Evolutionary conservation across 2,113 vertebrate species (phyloP).

Genomic region (Hucho hucho): DNA sequence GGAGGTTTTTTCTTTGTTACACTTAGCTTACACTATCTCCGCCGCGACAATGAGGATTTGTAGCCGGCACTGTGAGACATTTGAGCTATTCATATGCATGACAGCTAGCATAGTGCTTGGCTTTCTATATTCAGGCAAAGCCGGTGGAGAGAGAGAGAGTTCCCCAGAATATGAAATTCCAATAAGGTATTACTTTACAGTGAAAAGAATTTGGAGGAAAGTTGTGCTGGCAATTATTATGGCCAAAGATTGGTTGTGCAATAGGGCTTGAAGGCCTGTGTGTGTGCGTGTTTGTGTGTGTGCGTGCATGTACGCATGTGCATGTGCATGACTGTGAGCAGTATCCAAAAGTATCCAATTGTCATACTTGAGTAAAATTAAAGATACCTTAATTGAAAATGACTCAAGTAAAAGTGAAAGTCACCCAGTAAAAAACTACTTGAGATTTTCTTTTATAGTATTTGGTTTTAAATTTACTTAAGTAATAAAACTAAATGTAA

Average conservation of each 20-base stretch:
- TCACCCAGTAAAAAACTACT: too few relatives aligned
- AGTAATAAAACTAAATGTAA: too few relatives aligned
- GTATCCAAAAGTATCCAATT: too few relatives aligned
- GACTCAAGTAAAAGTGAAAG: too few relatives aligned
- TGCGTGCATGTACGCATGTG: neutral
- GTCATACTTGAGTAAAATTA: too few relatives aligned
- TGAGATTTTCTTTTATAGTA: too few relatives aligned
- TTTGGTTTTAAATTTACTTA: too few relatives aligned
- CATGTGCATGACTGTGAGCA: too few relatives aligned
- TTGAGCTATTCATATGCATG: conserved; percentile 59
- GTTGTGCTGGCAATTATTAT: conserved; percentile 19
- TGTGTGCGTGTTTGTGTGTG: neutral
- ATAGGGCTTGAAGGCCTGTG: conserved; percentile 4
- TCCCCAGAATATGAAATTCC: conserved; percentile 55
- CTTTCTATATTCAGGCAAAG: conserved; percentile 60
- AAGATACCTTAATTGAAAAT: too few relatives aligned
- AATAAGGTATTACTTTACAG: conserved; percentile 50
- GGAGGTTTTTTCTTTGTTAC: conserved; percentile 33
- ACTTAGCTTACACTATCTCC: conserved; percentile 49
- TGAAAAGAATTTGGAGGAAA: conserved; percentile 49
- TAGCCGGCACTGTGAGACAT: conserved; percentile 54
- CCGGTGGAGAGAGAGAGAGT: conserved; percentile 5
- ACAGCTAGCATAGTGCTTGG: conserved; percentile 52
- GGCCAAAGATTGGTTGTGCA: conserved; percentile 30
- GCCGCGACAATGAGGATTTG: conserved; percentile 56